Percentiles rank a stretch among this genome's conserved stretches.
Evolutionary conservation across 2,113 vertebrate species (phyloP).

Genomic region (Scomber scombrus): DNA sequence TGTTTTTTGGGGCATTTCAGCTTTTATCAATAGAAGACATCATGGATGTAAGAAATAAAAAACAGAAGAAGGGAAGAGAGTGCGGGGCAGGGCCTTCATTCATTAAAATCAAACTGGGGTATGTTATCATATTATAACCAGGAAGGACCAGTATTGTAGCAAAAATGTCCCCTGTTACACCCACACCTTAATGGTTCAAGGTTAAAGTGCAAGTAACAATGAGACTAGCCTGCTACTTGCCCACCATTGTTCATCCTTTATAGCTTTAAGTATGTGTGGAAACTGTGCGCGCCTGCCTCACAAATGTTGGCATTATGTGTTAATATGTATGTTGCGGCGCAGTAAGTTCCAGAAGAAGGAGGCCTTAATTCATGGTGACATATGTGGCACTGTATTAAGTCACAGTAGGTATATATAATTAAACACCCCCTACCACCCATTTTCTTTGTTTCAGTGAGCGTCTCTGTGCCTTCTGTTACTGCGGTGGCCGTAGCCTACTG

Average conservation of each 20-base stretch:
- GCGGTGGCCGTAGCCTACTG: conserved; percentile 94
- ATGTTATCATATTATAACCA: too few species aligned
- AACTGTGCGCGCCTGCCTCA: not conserved
- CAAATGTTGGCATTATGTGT: not conserved
- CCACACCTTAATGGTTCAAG: too few species aligned
- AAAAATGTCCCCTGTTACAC: too few species aligned
- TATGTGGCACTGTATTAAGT: conserved; percentile 60
- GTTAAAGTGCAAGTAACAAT: too few species aligned
- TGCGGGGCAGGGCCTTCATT: too few species aligned
- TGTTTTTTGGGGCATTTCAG: too few species aligned
- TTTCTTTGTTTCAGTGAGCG: conserved; percentile 88
- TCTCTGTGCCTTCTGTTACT: conserved; percentile 98
- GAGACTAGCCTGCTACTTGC: not conserved
- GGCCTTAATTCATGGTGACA: conserved; percentile 70
- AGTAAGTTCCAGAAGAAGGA: conserved; percentile 28
- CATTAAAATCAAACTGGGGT: too few species aligned
- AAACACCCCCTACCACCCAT: conserved; percentile 51
- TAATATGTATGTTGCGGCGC: conserved; percentile 18
- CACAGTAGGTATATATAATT: conserved; percentile 74
- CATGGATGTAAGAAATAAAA: too few species aligned
- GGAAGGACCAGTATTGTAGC: too few species aligned
- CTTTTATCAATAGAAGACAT: too few species aligned
- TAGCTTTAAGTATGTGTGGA: not conserved
- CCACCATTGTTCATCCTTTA: not conserved
- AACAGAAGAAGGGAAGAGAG: too few species aligned